Evolutionary conservation across 2,888 invertebrate genomes (phyloP).

Genomic region (Drosophila mercatorum): DNA sequence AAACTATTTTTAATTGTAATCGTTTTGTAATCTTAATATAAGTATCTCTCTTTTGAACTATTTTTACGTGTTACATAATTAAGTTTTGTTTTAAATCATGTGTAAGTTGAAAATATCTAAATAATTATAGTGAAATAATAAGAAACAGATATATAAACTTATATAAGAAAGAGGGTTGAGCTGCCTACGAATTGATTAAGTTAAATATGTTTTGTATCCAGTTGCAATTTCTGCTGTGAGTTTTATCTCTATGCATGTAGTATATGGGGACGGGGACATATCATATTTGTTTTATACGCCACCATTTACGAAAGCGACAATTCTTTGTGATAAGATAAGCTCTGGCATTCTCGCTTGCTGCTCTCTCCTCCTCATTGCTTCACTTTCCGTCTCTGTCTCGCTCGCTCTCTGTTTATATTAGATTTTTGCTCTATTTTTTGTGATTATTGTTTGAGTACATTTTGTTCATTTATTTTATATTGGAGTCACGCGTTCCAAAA

Average conservation of each 20-base stretch:
- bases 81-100: too few species aligned
- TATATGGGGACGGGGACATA: not conserved
- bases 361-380: slow-evolving; percentile 16
- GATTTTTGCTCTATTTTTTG: slow-evolving; percentile 69
- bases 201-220: slow-evolving; percentile 4
- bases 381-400: not conserved
- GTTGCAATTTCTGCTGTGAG: slow-evolving; percentile 13
- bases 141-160: too few species aligned
- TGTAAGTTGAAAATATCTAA: too few species aligned
- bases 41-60: too few species aligned
- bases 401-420: slow-evolving; percentile 49
- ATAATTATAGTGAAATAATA: too few species aligned
- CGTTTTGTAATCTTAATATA: too few species aligned
- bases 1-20: too few species aligned
- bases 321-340: slow-evolving; percentile 66
- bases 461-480: slow-evolving; percentile 56
- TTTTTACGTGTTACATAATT: too few species aligned
- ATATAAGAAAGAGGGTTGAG: too few species aligned
- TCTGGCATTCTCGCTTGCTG: slow-evolving; percentile 26
- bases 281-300: slow-evolving; percentile 58
- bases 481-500: slow-evolving; percentile 68
- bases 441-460: slow-evolving; percentile 64
- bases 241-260: slow-evolving; percentile 4
- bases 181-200: not conserved
- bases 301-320: slow-evolving; percentile 74